A percentile compares a stretch with the other conserved stretches of the same genome.
These are phyloP conservation scores for Hirtodrosophila duncani DNA, from an alignment of 2,888 invertebrate species.

Conservation along the genomic window DNA sequence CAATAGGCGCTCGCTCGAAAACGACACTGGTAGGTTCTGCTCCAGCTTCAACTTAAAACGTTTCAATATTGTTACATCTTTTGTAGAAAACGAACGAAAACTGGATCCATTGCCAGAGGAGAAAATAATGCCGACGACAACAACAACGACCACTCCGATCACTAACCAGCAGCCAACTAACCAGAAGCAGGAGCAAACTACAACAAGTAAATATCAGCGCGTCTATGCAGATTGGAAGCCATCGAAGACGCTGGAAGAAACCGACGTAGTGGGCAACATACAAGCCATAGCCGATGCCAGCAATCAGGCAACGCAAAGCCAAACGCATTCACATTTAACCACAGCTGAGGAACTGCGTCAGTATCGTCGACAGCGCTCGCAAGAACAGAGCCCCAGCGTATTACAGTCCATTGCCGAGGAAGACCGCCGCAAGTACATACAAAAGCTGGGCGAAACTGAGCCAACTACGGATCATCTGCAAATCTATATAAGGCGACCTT, in stretches of 20 bases:
- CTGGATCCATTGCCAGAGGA: slow-evolving; percentile 88
- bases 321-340: slow-evolving; percentile 33
- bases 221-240: slow-evolving; percentile 90
- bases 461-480: slow-evolving; percentile 80
- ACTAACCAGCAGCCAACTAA: slow-evolving; percentile 50
- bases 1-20: slow-evolving; percentile 87
- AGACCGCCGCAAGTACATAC: slow-evolving; percentile 82
- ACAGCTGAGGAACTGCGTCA: slow-evolving; percentile 82
- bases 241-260: slow-evolving; percentile 86
- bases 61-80: not conserved
- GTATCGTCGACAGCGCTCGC: slow-evolving; percentile 81
- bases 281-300: slow-evolving; percentile 86
- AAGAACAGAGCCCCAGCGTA: slow-evolving; percentile 78
- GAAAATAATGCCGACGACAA: slow-evolving; percentile 76
- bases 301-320: slow-evolving; percentile 80
- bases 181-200: too few relatives aligned
- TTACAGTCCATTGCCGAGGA: slow-evolving; percentile 83
- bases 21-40: slow-evolving; percentile 85
- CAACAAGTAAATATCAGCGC: slow-evolving; percentile 80
- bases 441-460: slow-evolving; percentile 79
- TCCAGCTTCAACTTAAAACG: not conserved
- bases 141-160: slow-evolving; percentile 38
- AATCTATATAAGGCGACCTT: slow-evolving; percentile 81
- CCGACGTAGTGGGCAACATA: slow-evolving; percentile 90
- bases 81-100: slow-evolving; percentile 87